Evolutionary conservation across 2,797 vertebrate genomes (phyloP).

Genomic region (Champsocephalus esox): DNA sequence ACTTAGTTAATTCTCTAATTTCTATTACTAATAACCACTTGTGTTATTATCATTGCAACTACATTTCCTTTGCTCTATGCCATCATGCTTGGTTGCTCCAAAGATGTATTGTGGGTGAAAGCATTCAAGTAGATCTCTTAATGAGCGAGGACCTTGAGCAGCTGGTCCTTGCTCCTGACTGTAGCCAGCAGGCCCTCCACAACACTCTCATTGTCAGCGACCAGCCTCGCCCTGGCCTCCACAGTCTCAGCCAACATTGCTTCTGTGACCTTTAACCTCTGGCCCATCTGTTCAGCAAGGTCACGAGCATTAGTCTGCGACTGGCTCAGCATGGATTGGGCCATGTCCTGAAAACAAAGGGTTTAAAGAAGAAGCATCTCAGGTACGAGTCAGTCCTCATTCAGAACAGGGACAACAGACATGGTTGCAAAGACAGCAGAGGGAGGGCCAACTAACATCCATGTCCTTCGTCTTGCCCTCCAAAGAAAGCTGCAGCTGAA

Average conservation of each 20-base stretch:
- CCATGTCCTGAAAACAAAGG: constrained; percentile 79
- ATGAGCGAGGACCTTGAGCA: constrained; percentile 80
- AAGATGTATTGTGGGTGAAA: neutral
- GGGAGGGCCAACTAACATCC: constrained; percentile 80
- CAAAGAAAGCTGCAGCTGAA: constrained; percentile 85
- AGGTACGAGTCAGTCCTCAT: no score
- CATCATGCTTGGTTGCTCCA: neutral
- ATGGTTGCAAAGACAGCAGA: neutral
- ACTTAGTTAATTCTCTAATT: neutral
- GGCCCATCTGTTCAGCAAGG: constrained; percentile 84
- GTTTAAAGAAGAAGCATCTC: no score
- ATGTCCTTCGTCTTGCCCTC: constrained; percentile 86
- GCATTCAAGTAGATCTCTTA: neutral
- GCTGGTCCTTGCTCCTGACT: constrained; percentile 86
- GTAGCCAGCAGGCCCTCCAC: constrained; percentile 85
- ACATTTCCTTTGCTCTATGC: neutral
- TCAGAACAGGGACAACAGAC: no score
- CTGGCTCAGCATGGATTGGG: constrained; percentile 77
- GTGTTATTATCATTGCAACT: neutral
- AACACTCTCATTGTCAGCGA: constrained; percentile 84
- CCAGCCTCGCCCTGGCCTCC: constrained; percentile 83
- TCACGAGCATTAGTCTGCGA: constrained; percentile 78
- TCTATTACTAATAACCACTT: neutral
- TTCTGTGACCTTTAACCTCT: constrained; percentile 86
- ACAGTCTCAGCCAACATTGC: constrained; percentile 84